A percentile compares a stretch with the other conserved stretches of the same genome.
Evolutionary conservation across 2,797 vertebrate species (phyloP).

Genomic region (Nyctibius grandis): DNA sequence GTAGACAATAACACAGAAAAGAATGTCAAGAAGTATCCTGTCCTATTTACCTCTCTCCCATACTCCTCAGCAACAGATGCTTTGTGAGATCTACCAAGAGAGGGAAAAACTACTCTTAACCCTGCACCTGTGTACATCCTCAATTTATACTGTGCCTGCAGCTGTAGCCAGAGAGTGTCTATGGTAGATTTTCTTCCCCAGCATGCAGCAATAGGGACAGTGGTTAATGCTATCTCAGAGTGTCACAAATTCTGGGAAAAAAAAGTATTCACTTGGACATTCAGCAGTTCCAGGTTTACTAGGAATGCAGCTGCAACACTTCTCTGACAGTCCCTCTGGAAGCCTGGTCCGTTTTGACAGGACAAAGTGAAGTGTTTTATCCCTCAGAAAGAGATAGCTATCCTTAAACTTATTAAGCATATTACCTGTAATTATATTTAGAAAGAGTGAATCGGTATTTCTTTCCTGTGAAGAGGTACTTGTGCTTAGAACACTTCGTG

Average conservation of each 20-base stretch:
- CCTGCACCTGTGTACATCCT: too few relatives aligned
- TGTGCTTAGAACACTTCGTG: background rate
- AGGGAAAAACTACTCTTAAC: background rate
- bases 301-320: background rate
- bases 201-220: background rate
- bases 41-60: background rate
- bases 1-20: background rate
- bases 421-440: background rate
- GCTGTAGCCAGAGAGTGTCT: background rate
- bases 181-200: accelerated
- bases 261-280: background rate
- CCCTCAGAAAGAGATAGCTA: background rate
- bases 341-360: background rate
- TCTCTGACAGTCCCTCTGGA: background rate
- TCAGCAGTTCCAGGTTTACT: background rate
- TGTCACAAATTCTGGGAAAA: background rate
- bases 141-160: background rate
- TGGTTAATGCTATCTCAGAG: background rate
- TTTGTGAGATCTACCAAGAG: background rate
- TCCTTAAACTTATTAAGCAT: background rate
- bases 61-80: background rate
- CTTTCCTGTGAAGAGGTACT: background rate
- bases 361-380: background rate
- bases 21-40: too few relatives aligned
- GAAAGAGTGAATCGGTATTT: background rate